Evolutionary conservation across 2,113 vertebrate species (phyloP), one percentile per base, ranked within the genome.

Genomic region (Gambusia affinis): DNA sequence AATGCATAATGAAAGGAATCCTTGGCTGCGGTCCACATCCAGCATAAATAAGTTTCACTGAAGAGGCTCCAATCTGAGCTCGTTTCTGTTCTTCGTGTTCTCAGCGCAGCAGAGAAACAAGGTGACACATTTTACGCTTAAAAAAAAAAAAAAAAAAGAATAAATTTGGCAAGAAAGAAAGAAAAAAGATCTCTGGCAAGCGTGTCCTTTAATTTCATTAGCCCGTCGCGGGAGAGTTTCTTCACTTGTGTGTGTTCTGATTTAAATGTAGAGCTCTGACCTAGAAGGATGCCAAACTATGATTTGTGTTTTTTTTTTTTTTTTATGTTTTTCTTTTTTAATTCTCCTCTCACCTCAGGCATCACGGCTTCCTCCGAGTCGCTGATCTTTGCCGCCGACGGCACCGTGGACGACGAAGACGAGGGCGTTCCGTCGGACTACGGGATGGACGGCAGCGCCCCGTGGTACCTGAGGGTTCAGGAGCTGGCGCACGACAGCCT

Each of bases 401-500:
- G 96, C 84, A 95, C 96, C 29, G 96, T 95, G 63, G 96, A 97
- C n/a, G 97, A 97, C 67, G 96, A 96, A 60, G 96, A 97, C 24
- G 96, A 97, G 84, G 96, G 96, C 67, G 95, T 97, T 70, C 95
- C 97, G 14, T 95, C 96, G 24, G 94, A 97, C 63, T 95, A 94
- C 39, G 93, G 94, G 29, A 85, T 92, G 3, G 97, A 98, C 62
- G 97, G 96, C 88, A 96, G 94, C 62, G 96, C 96, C 27, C 98
- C 98, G 0, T 99, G 97, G 98, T 99, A 98, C 78, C 94, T 99
- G 70, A 94, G 97, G 75, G 97, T 99, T 22, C 98, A 99, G 80
- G 98, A 99, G 87, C 85, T 99, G 90, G 98, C 98, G 37, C 98
- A 99, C 29, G 98, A 99, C 94, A 99, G 98, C 92, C 94, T 99